Evolutionary conservation across 2,888 invertebrate species (phyloP).

Genomic region (Ophonus ardosiacus): DNA sequence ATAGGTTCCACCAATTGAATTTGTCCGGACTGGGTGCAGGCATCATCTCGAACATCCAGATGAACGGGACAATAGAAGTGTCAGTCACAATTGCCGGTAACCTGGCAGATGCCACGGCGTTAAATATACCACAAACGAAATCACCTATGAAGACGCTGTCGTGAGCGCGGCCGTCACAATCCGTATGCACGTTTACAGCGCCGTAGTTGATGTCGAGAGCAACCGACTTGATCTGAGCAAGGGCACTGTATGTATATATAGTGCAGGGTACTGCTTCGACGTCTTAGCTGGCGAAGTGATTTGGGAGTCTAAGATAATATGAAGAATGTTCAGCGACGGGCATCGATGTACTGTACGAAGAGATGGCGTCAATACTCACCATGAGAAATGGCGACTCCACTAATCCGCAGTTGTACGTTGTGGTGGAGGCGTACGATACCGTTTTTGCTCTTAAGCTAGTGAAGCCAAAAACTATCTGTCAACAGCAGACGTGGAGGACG

Average conservation of each 20-base stretch:
- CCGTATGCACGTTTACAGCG: slow-evolving; percentile 7
- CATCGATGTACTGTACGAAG: slow-evolving; percentile 44
- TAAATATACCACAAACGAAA: too few species aligned
- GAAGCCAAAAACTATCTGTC: background rate
- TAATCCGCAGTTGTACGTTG: background rate
- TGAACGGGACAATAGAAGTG: slow-evolving; percentile 48
- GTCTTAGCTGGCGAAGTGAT: slow-evolving; percentile 43
- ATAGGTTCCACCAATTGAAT: too few species aligned
- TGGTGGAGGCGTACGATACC: slow-evolving; percentile 43
- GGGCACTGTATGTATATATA: slow-evolving; percentile 37
- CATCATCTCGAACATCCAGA: background rate
- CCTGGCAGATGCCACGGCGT: slow-evolving; percentile 44
- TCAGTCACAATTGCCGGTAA: slow-evolving; percentile 37
- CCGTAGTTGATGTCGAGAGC: slow-evolving; percentile 38
- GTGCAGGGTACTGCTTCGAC: slow-evolving; percentile 39
- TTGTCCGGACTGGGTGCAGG: slow-evolving; percentile 24
- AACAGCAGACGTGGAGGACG: slow-evolving; percentile 33
- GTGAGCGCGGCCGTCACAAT: slow-evolving; percentile 18
- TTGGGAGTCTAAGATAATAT: background rate
- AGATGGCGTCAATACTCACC: slow-evolving; percentile 23
- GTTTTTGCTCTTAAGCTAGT: slow-evolving; percentile 29
- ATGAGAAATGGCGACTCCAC: background rate
- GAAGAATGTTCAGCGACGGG: slow-evolving; percentile 22
- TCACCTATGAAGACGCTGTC: too few species aligned
- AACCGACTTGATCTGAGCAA: slow-evolving; percentile 16